Conservation (phyloP, 2,888 invertebrate species). For the Trachelus iudaicus region DNA sequence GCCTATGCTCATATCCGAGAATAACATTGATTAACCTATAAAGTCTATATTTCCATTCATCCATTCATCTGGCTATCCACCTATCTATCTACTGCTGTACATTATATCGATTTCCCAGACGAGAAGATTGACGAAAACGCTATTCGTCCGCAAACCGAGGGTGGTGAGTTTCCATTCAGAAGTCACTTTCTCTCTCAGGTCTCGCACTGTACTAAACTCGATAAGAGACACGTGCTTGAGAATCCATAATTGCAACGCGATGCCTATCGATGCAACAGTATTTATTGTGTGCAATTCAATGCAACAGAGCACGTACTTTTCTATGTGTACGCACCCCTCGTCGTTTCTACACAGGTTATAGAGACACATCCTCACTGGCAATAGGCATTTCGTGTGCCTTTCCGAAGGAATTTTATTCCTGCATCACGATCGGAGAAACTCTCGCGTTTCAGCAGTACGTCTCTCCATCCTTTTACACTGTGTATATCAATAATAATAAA, state of each 20-base stretch:
- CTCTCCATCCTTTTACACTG: not conserved
- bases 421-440: not conserved
- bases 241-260: not conserved
- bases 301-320: not conserved
- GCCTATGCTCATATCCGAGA: not conserved
- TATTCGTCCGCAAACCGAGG: constrained; percentile 51
- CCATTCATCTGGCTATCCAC: not conserved
- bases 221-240: not conserved
- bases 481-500: not conserved
- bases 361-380: not conserved
- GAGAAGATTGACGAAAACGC: constrained; percentile 58
- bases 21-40: not conserved
- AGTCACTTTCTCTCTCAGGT: not conserved
- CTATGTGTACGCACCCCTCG: not conserved
- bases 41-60: not conserved
- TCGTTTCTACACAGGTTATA: not conserved
- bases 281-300: not conserved
- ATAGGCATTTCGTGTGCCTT: not conserved
- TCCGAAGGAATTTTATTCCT: not conserved
- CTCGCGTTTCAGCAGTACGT: not conserved
- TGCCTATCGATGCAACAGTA: not conserved
- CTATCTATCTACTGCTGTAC: not conserved
- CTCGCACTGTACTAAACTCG: not conserved
- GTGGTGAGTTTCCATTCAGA: constrained; percentile 31
- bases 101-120: constrained; percentile 32